These are phyloP conservation scores for Drosophila teissieri DNA, from an alignment of 1,140 invertebrate species.

Conservation along the genomic window DNA sequence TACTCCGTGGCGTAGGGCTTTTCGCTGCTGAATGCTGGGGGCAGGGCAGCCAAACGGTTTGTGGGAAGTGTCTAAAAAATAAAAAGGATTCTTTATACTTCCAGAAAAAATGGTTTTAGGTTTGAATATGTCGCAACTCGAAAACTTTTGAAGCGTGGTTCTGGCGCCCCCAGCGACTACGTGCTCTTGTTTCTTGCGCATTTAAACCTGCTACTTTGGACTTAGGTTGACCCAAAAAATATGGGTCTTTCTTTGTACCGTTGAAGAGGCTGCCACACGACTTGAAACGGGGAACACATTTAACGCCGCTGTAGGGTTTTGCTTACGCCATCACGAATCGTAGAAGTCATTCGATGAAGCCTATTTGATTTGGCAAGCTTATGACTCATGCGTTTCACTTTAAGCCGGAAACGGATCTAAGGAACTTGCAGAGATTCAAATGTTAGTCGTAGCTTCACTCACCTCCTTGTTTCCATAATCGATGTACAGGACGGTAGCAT, in stretches of 20 bases:
- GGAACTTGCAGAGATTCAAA: slow-evolving; percentile 68
- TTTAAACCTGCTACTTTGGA: slow-evolving; percentile 18
- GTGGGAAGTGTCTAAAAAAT: slow-evolving; percentile 84
- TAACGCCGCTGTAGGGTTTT: slow-evolving; percentile 60
- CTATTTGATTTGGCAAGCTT: slow-evolving; percentile 80
- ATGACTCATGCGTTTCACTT: slow-evolving; percentile 85
- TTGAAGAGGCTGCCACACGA: slow-evolving; percentile 32
- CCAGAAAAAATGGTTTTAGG: neutral
- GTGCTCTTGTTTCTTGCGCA: slow-evolving; percentile 8
- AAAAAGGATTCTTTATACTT: neutral
- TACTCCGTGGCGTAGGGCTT: slow-evolving; percentile 95
- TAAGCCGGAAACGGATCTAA: slow-evolving; percentile 84
- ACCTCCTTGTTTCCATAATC: slow-evolving; percentile 97
- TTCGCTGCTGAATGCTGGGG: slow-evolving; percentile 90
- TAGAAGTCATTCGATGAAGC: slow-evolving; percentile 29
- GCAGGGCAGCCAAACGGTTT: slow-evolving; percentile 90
- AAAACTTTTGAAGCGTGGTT: slow-evolving; percentile 26
- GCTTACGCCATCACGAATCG: slow-evolving; percentile 30
- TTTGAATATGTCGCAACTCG: slow-evolving; percentile 43
- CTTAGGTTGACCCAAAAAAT: slow-evolving; percentile 58
- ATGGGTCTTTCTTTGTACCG: slow-evolving; percentile 38
- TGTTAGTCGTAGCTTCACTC: slow-evolving; percentile 29
- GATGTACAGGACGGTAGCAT: slow-evolving; percentile 93
- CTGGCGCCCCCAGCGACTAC: slow-evolving; percentile 60
- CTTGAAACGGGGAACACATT: slow-evolving; percentile 27